phyloP scores from a whole-genome alignment of 92 coral and sea anemone species.

The Isaurus tuberculatus region DNA sequence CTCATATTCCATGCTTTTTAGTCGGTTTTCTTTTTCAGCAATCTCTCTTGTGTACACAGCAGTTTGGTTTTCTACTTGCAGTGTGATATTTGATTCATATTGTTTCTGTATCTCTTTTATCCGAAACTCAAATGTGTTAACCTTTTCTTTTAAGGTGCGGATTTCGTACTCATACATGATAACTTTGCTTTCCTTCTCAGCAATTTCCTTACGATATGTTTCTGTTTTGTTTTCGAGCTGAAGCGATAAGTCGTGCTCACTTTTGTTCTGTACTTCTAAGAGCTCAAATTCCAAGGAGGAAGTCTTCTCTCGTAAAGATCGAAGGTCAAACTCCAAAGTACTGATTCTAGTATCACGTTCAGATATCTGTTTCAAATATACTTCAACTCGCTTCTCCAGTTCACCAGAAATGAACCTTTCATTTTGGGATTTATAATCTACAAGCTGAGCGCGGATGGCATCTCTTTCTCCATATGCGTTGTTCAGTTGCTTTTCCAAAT shows the following conservation, averaged over 20 bases:
- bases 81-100: slow-evolving; percentile 28
- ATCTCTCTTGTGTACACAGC: slow-evolving; percentile 29
- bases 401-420: slow-evolving; percentile 12
- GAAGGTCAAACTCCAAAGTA: slow-evolving; percentile 6
- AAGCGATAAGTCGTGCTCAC: slow-evolving; percentile 45
- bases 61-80: slow-evolving; percentile 51
- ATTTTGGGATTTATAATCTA: slow-evolving; percentile 15
- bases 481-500: slow-evolving; percentile 24
- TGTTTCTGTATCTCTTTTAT: slow-evolving; percentile 42
- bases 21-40: slow-evolving; percentile 40
- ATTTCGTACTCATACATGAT: slow-evolving; percentile 48
- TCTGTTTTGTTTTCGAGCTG: slow-evolving; percentile 53
- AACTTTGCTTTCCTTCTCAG: slow-evolving; percentile 44
- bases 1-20: slow-evolving; percentile 35
- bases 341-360: slow-evolving; percentile 15
- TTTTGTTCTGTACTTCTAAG: slow-evolving; percentile 19
- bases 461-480: slow-evolving; percentile 48
- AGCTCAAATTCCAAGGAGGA: slow-evolving; percentile 40
- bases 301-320: slow-evolving; percentile 37
- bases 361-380: slow-evolving; percentile 21
- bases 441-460: slow-evolving; percentile 40
- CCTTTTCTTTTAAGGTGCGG: slow-evolving; percentile 50
- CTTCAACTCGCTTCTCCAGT: slow-evolving; percentile 26
- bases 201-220: slow-evolving; percentile 46
- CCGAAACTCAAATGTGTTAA: slow-evolving; percentile 40